Conservation (phyloP, 2,797 vertebrate species). For the Rhinichthys osculus region DNA sequence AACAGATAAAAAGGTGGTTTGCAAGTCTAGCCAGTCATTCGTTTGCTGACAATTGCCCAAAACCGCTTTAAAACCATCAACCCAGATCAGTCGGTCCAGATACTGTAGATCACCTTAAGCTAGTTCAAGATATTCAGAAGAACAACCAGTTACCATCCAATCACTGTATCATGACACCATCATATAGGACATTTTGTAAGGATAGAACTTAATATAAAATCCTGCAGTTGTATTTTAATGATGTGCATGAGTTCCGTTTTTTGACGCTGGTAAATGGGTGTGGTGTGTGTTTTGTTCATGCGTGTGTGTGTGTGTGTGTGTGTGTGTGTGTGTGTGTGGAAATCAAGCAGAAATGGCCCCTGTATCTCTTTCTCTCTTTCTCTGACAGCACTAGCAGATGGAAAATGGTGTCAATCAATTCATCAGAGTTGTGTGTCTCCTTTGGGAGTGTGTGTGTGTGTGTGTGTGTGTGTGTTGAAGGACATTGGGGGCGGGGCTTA, state of each 20-base stretch:
- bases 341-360: constrained; percentile 50
- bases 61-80: background rate
- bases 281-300: constrained; percentile 7
- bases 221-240: background rate
- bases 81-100: background rate
- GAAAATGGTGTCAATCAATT: constrained; percentile 83
- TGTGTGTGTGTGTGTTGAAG: constrained; percentile 54
- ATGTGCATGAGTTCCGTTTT: background rate
- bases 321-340: constrained; percentile 49
- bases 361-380: constrained; percentile 53
- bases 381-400: constrained; percentile 75
- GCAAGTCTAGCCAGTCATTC: background rate
- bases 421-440: constrained; percentile 77
- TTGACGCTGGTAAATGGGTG: background rate
- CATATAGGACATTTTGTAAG: background rate
- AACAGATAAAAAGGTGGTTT: background rate
- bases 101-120: background rate
- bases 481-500: constrained; percentile 47
- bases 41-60: background rate
- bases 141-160: background rate
- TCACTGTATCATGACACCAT: background rate
- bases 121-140: background rate
- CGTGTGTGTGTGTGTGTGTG: constrained; percentile 48
- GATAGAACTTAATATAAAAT: no score
- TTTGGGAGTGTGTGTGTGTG: constrained; percentile 66